Evolutionary conservation across 2,113 vertebrate species (phyloP).

Genomic region (Fukomys damarensis): DNA sequence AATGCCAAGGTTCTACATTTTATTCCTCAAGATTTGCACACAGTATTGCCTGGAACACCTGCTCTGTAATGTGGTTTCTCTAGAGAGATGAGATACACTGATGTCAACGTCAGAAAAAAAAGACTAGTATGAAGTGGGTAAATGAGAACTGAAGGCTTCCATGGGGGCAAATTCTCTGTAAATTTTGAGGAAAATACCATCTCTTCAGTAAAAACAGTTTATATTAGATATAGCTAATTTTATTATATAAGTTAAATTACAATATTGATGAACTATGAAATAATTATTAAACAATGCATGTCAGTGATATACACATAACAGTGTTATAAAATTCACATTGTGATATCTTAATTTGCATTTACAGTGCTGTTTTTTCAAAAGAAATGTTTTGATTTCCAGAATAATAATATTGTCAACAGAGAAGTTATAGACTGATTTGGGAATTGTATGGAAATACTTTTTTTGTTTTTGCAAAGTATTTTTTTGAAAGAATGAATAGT

Average conservation of each 20-base stretch:
- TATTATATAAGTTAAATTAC: background rate
- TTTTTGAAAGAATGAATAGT: conserved; percentile 39
- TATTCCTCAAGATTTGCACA: background rate
- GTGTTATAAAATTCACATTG: background rate
- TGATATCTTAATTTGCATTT: conserved; percentile 45
- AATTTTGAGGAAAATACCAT: conserved; percentile 45
- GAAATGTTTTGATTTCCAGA: conserved; percentile 9
- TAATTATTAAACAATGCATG: background rate
- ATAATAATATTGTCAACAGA: background rate
- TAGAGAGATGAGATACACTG: background rate
- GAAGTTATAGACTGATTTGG: background rate
- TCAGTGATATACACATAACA: background rate
- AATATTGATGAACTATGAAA: background rate
- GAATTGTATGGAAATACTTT: conserved; percentile 12
- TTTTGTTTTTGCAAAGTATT: conserved; percentile 51
- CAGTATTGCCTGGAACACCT: background rate
- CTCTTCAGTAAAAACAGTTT: background rate
- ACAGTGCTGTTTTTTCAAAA: background rate
- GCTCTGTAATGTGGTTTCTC: background rate
- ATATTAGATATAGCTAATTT: background rate
- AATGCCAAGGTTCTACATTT: background rate
- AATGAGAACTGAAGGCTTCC: background rate
- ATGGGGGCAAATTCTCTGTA: background rate
- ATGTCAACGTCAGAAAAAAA: background rate
- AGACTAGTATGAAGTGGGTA: background rate